phyloP scores from a whole-genome alignment of 2,888 invertebrate genomes.

The Fissipunctia ypsillon region DNA sequence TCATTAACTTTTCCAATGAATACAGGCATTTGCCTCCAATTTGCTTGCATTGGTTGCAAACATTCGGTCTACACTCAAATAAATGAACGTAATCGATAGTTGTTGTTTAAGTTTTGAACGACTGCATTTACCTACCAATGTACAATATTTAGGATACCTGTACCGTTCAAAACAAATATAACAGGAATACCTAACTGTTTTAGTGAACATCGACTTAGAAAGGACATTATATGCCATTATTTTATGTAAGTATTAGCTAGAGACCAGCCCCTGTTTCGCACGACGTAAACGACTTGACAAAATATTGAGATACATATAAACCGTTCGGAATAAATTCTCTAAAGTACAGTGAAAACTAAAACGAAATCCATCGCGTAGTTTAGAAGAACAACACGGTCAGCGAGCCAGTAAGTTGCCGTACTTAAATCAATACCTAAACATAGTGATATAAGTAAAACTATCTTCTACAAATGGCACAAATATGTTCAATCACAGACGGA shows the following conservation, averaged over 20 bases:
- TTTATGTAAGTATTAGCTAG: neutral
- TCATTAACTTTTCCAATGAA: slow-evolving; percentile 89
- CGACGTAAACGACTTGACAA: neutral
- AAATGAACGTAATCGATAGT: slow-evolving; percentile 7
- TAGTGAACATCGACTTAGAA: neutral
- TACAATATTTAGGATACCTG: too few relatives aligned
- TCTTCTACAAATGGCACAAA: too few relatives aligned
- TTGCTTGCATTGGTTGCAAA: slow-evolving; percentile 77
- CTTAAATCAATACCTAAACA: too few relatives aligned
- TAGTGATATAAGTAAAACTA: too few relatives aligned
- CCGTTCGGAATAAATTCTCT: neutral
- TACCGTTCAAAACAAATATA: neutral
- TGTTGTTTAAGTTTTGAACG: neutral
- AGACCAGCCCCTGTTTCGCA: neutral
- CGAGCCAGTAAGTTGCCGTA: too few relatives aligned
- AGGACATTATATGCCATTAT: neutral
- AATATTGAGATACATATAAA: neutral
- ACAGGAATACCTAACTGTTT: neutral
- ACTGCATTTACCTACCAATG: neutral
- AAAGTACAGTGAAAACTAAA: neutral
- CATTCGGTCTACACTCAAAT: slow-evolving; percentile 70
- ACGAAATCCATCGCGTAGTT: neutral
- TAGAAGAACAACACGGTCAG: neutral
- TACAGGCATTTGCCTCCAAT: slow-evolving; percentile 86
- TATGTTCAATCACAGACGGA: neutral